Percentiles rank a stretch among this genome's conserved stretches.
Evolutionary conservation across 2,113 vertebrate genomes (phyloP).

Genomic region (chimpanzee (Pan troglodytes)): NHGRI_mPanTro3-v2.1_pri NC_072403.2:20606001-20606500

Average conservation of each 20-base stretch:
- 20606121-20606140: not conserved
- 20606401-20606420: not conserved
- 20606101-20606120: not conserved
- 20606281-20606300: slow-evolving; percentile 7
- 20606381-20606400: not conserved
- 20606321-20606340: not conserved
- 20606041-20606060: not conserved
- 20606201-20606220: not conserved
- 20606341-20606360: not conserved
- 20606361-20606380: not conserved
- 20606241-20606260: no score
- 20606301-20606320: not conserved
- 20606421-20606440: not conserved
- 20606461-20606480: not conserved
- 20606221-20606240: not conserved
- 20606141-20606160: not conserved
- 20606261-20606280: not conserved
- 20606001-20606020: slow-evolving; percentile 16
- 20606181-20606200: not conserved
- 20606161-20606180: not conserved
- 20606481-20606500: slow-evolving; percentile 53
- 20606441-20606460: not conserved
- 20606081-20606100: not conserved
- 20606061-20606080: slow-evolving; percentile 47
- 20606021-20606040: slow-evolving; percentile 38